Evolutionary conservation across 2,113 vertebrate species (phyloP), one percentile per base, ranked within the genome.

Genomic region (Datnioides undecimradiatus): DNA sequence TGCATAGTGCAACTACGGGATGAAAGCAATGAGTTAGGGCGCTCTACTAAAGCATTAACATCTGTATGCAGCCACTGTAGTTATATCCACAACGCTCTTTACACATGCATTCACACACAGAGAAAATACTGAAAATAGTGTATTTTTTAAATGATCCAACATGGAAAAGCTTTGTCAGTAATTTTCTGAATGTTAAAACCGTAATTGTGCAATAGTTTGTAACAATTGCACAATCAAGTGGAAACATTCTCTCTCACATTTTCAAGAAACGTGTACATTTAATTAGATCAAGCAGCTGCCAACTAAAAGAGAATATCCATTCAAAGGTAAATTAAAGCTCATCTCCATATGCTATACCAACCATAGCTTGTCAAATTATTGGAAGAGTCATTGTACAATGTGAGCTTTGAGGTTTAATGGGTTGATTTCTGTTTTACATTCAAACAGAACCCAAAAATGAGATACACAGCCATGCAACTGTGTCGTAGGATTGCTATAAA

Each of bases 141-240:
- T n/a, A n/a, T n/a, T n/a, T n/a, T n/a, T n/a, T n/a, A n/a, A n/a
- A n/a, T n/a, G n/a, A 46, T 62, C 8, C 19, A 54, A 57, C 34
- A 29, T 13, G 23, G 8, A 64, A 58, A 64, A 45, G 25, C 76
- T 27, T 9, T 14, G 46, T 33, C 36, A 65, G 21, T 43, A 51
- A 23, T 60, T 21, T 45, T 68, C 6, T 58, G 2, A 31, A 49
- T 13, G 19, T 17, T 72, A 31, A 31, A 31, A 59, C 41, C 41
- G 43, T 70, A 64, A 80, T 46, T 69, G 36, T 64, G 19, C 23
- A 25, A 40, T 74, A 59, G 57, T 72, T 17, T 25, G 3, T 23
- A 59, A 82, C 41, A 76, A 67, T n/a, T 51, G 16, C 4, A 51
- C 21, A 36, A 58, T 73, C 29, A 83, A 58, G 23, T 33, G 34